Percentiles rank a stretch among this genome's conserved stretches.
phyloP scores from a whole-genome alignment of 2,888 invertebrate species.

The Stramonita haemastoma region DNA sequence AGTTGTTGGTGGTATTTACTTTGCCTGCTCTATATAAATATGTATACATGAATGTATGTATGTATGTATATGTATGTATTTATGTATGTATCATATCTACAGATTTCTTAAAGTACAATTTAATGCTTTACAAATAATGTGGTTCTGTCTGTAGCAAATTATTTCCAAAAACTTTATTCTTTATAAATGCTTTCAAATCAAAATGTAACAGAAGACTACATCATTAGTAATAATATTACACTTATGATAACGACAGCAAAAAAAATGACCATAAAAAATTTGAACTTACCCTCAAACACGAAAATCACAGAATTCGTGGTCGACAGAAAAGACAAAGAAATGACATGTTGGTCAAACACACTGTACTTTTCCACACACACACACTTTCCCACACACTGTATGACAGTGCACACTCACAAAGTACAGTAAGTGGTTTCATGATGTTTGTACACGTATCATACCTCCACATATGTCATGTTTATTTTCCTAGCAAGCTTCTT shows the following conservation, averaged over 20 bases:
- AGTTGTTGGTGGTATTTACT: too few species aligned
- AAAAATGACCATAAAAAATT: neutral
- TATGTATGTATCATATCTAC: neutral
- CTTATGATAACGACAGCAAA: neutral
- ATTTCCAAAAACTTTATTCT: neutral
- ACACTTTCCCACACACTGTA: neutral
- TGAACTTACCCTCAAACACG: neutral
- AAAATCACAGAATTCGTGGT: neutral
- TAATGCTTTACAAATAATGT: too few species aligned
- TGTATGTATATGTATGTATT: neutral
- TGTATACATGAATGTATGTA: neutral
- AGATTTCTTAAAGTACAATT: too few species aligned
- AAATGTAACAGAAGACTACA: neutral
- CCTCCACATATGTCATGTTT: too few species aligned
- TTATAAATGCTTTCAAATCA: neutral
- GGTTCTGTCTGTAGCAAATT: too few species aligned
- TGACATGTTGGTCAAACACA: conserved; percentile 2
- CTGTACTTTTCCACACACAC: neutral
- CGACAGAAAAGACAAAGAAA: neutral
- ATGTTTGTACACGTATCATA: neutral
- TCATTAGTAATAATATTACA: neutral
- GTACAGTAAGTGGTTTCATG: neutral
- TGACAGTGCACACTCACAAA: neutral
- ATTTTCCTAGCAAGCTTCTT: too few species aligned
- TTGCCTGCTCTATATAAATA: neutral